Conservation (phyloP, 2,797 vertebrate species). For the Novumbra hubbsi region DNA sequence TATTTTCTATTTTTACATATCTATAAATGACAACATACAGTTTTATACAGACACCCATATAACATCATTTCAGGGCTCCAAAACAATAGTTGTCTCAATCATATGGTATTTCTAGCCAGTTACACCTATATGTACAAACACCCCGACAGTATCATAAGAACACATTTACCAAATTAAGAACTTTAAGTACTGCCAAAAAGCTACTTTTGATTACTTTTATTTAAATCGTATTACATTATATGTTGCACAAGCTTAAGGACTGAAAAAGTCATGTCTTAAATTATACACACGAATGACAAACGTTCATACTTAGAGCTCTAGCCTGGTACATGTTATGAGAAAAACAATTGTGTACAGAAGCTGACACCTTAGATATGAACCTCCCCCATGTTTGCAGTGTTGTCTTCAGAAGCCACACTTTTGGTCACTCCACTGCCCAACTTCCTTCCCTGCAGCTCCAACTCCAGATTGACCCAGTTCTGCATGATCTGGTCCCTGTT, state of each 20-base stretch:
- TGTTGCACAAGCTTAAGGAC: background rate
- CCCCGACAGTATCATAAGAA: too few species aligned
- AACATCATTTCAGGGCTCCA: too few species aligned
- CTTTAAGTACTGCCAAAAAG: background rate
- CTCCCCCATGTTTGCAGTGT: constrained; percentile 57
- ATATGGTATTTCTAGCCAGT: too few species aligned
- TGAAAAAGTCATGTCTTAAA: background rate
- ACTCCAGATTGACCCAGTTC: constrained; percentile 67
- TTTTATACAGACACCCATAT: too few species aligned
- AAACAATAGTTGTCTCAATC: too few species aligned
- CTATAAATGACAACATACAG: too few species aligned
- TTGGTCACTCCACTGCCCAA: constrained; percentile 40
- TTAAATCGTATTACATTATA: background rate
- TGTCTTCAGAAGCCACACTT: constrained; percentile 48
- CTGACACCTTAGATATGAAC: constrained; percentile 71
- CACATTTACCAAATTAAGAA: background rate
- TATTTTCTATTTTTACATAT: too few species aligned
- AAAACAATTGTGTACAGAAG: constrained; percentile 52
- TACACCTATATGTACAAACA: too few species aligned
- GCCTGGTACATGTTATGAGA: constrained; percentile 39
- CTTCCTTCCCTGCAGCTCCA: constrained; percentile 63
- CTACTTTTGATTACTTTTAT: background rate
- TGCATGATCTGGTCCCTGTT: constrained; percentile 55
- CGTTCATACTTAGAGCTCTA: background rate
- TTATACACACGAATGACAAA: background rate